Percentiles rank a stretch among this genome's conserved stretches.
These are phyloP conservation scores for Subacronicta megacephala DNA, from an alignment of 2,888 invertebrate genomes.

Conservation along the genomic window DNA sequence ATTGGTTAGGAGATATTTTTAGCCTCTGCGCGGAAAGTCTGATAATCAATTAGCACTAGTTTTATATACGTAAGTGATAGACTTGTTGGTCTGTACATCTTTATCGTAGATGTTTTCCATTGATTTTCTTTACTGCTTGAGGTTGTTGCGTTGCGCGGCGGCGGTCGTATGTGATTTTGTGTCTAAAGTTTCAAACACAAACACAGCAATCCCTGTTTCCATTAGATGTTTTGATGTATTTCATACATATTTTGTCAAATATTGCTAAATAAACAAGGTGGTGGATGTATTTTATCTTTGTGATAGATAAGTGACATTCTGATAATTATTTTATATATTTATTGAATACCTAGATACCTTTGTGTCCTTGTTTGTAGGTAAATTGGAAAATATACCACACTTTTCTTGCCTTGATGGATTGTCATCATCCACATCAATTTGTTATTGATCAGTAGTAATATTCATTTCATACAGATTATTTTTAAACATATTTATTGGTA, in stretches of 20 bases:
- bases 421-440: too few relatives aligned
- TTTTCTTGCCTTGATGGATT: too few relatives aligned
- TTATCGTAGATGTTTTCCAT: slow-evolving; percentile 56
- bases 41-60: slow-evolving; percentile 66
- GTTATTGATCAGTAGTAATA: too few relatives aligned
- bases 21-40: slow-evolving; percentile 77
- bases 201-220: slow-evolving; percentile 4
- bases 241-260: not conserved
- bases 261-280: not conserved
- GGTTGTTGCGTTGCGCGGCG: slow-evolving; percentile 1
- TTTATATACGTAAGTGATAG: slow-evolving; percentile 43
- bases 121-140: slow-evolving; percentile 44
- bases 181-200: slow-evolving; percentile 7
- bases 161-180: slow-evolving; percentile 4
- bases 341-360: not conserved
- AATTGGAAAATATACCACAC: too few relatives aligned
- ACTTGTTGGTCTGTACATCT: slow-evolving; percentile 36
- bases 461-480: too few relatives aligned
- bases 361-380: not conserved
- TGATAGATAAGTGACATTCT: too few relatives aligned
- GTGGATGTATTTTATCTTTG: too few relatives aligned
- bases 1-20: slow-evolving; percentile 81
- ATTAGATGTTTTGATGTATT: slow-evolving; percentile 11
- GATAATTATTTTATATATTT: too few relatives aligned
- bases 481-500: too few relatives aligned